Evolutionary conservation across 2,888 invertebrate species (phyloP).

Genomic region (Ophion slaviceki): DNA sequence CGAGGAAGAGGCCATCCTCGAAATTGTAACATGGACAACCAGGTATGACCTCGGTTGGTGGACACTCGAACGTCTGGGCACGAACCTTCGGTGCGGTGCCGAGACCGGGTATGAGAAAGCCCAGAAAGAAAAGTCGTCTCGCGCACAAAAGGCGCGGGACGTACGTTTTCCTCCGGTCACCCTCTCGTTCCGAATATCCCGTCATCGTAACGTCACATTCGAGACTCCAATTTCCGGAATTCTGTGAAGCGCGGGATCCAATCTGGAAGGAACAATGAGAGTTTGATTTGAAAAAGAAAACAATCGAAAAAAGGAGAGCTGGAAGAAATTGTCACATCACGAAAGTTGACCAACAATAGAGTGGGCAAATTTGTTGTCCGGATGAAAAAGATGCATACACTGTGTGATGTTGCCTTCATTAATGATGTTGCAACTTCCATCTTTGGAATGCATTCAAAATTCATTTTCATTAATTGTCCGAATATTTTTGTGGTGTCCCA

Average conservation of each 20-base stretch:
- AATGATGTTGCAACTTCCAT: no score
- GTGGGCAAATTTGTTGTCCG: no score
- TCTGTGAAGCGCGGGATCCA: slow-evolving; percentile 43
- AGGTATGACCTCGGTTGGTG: slow-evolving; percentile 83
- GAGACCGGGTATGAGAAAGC: slow-evolving; percentile 59
- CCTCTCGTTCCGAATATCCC: slow-evolving; percentile 71
- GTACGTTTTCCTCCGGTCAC: slow-evolving; percentile 60
- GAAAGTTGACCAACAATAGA: no score
- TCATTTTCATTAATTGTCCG: no score
- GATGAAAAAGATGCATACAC: no score
- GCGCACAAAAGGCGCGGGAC: slow-evolving; percentile 67
- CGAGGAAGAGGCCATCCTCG: slow-evolving; percentile 94
- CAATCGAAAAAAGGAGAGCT: neutral
- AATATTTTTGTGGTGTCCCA: no score
- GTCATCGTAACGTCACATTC: slow-evolving; percentile 78
- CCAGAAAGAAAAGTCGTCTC: slow-evolving; percentile 69
- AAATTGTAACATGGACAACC: slow-evolving; percentile 96
- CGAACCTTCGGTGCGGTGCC: slow-evolving; percentile 61
- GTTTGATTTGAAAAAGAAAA: slow-evolving; percentile 1
- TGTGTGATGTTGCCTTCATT: no score
- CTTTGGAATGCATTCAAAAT: no score
- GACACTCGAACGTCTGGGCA: slow-evolving; percentile 79
- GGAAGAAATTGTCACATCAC: neutral
- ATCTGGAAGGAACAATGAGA: slow-evolving; percentile 57
- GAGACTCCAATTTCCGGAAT: slow-evolving; percentile 57